phyloP scores from a whole-genome alignment of 2,113 vertebrate genomes.

The Hylia prasina region DNA sequence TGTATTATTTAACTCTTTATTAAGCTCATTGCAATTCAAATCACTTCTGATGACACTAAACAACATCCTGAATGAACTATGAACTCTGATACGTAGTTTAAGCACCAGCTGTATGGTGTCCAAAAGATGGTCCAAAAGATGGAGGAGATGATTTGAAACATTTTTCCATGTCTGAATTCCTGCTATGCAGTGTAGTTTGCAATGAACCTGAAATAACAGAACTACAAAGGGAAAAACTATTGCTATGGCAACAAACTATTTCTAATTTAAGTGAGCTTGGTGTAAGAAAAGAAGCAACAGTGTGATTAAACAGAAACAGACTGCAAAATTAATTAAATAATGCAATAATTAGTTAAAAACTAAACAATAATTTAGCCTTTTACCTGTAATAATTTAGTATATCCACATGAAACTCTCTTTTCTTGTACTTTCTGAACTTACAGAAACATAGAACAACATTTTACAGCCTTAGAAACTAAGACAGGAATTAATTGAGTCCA shows the following conservation, averaged over 20 bases:
- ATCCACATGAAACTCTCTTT: neutral
- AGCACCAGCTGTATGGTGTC: neutral
- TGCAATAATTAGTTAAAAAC: neutral
- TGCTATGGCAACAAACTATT: constrained; percentile 64
- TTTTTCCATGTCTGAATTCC: neutral
- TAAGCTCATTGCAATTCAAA: neutral
- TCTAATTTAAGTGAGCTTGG: constrained; percentile 38
- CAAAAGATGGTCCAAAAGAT: neutral
- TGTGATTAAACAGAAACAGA: constrained; percentile 53
- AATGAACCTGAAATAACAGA: constrained; percentile 40
- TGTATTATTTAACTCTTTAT: neutral
- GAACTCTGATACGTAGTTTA: neutral
- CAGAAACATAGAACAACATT: neutral
- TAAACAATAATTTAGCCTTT: neutral
- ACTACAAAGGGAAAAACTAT: constrained; percentile 44
- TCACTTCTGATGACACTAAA: neutral
- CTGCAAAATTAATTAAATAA: neutral
- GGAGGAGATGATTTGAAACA: neutral
- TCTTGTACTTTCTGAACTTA: neutral
- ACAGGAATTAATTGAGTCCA: neutral
- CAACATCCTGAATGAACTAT: neutral
- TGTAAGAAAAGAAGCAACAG: constrained; percentile 29
- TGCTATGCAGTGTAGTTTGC: neutral
- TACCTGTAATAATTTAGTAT: neutral
- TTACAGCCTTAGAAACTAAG: neutral